These are phyloP conservation scores for human DNA, from an alignment of 2,113 vertebrate genomes.

Conservation along the genomic window GRCh38 chr2:43336501-43337000, in stretches of 20 bases:
- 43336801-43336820: not conserved
- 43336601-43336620: not conserved
- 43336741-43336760: not conserved
- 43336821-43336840: not conserved
- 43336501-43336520: too few relatives aligned
- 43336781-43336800: not conserved
- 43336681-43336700: slow-evolving; percentile 20
- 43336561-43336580: fast-evolving
- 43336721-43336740: not conserved
- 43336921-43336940: not conserved
- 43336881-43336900: not conserved
- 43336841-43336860: not conserved
- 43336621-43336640: not conserved
- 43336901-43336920: not conserved
- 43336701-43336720: not conserved
- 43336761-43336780: not conserved
- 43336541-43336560: too few relatives aligned
- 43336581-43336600: not conserved
- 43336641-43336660: not conserved
- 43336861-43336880: not conserved
- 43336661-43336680: not conserved
- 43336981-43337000: not conserved
- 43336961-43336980: not conserved
- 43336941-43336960: not conserved
- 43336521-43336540: too few relatives aligned